Base-by-base conservation (phyloP, 2,888 invertebrate species). In the Branchellion lobata region DNA sequence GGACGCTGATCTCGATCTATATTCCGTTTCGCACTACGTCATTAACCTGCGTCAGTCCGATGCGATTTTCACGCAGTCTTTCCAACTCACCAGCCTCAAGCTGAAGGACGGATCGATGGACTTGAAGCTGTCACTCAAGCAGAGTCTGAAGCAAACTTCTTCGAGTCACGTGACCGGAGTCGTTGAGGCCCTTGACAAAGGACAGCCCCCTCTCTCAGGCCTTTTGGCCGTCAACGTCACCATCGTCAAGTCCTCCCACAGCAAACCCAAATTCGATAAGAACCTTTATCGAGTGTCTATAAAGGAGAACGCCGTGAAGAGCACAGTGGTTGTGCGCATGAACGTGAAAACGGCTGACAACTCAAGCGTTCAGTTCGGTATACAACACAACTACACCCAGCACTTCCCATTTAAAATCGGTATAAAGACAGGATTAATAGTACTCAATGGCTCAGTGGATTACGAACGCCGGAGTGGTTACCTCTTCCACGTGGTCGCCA, bases 381-480 rank as follows among this genome's bases (percentile, higher is more conserved):
- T 77, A 18, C 77, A 77, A 77, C 34, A 77, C 34, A n/a, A 18
- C 27, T 33, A 61, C 24, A 51, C n/a, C 24, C 27, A 57, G 53
- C 57, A 65, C 5, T 53, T 77, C 5, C 47, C 79, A 1, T 82
- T 82, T 47, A 75, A 74, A 34, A 74, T 82, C 5, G 65, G 80
- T 57, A 65, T 78, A 21, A 34, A 68, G n/a, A 78, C 77, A 33
- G 82, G 82, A 11, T 36, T 74, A 14, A 61, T 82, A 40, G 78
- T 57, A 61, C 77, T 81, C 21, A 81, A 80, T n/a, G 77, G 65
- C 0, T 53, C 80, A 1, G 21, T 82, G 1, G 82, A 82, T 57
- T 81, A 80, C 31, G 82, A 82, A 47, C 27, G 27, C 18, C 72
- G 69, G n/a, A 36, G 24, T 2, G 68, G 65, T 0, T 82, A 80